Evolutionary conservation across 2,888 invertebrate genomes (phyloP).

Genomic region (Digitonthophagus gazella): DNA sequence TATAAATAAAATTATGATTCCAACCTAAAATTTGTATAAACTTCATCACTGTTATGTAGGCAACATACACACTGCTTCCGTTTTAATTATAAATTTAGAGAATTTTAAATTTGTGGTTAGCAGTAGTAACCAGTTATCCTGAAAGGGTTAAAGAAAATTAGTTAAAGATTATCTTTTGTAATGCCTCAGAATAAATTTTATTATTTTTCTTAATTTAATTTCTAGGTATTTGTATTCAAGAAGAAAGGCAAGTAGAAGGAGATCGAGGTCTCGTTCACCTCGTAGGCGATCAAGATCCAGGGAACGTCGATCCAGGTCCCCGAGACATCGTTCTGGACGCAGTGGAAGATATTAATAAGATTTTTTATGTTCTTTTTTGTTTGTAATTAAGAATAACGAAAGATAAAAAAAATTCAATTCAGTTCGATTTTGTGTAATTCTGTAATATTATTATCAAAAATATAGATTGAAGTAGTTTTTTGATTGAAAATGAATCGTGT

Average conservation of each 20-base stretch:
- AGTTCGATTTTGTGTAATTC: too few relatives aligned
- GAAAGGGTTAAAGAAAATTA: slow-evolving; percentile 19
- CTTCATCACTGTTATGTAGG: too few relatives aligned
- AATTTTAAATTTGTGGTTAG: slow-evolving; percentile 43
- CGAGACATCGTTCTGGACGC: slow-evolving; percentile 50
- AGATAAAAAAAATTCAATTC: too few relatives aligned
- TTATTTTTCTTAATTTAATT: slow-evolving; percentile 19
- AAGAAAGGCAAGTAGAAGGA: slow-evolving; percentile 56
- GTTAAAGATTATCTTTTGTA: too few relatives aligned
- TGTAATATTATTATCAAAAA: too few relatives aligned
- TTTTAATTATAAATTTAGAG: background rate
- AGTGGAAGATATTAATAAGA: slow-evolving; percentile 52
- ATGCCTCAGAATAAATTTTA: slow-evolving; percentile 16
- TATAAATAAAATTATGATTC: too few relatives aligned
- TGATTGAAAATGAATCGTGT: too few relatives aligned
- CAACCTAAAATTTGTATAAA: too few relatives aligned
- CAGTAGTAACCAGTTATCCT: too few relatives aligned
- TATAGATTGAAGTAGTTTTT: too few relatives aligned
- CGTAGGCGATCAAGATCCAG: slow-evolving; percentile 55
- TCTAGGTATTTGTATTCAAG: slow-evolving; percentile 70
- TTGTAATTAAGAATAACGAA: slow-evolving; percentile 16
- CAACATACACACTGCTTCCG: background rate
- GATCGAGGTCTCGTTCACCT: slow-evolving; percentile 61
- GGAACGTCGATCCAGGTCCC: slow-evolving; percentile 51
- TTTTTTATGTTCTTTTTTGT: slow-evolving; percentile 2